Percentiles rank a stretch among this genome's conserved stretches.
These are phyloP conservation scores for Canis aureus DNA, from an alignment of 2,113 vertebrate species.

Conservation along the genomic window DNA sequence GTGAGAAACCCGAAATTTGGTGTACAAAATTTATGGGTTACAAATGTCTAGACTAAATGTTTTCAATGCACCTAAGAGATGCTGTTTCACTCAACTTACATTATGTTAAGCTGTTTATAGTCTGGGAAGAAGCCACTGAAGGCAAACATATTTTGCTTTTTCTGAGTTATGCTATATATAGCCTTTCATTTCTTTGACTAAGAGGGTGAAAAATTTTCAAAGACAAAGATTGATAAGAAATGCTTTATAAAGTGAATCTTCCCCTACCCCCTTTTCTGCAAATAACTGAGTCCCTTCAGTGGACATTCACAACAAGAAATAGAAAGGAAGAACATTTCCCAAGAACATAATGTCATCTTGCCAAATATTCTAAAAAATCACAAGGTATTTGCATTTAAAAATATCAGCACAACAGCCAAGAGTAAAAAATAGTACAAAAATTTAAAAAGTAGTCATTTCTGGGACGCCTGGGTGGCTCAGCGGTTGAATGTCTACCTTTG, in stretches of 20 bases:
- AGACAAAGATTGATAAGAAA: conserved; percentile 29
- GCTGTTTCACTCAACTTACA: neutral
- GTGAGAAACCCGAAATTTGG: neutral
- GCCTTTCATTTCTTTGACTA: neutral
- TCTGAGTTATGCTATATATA: neutral
- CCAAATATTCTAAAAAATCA: conserved; percentile 15
- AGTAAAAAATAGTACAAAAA: neutral
- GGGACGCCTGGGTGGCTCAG: too few species aligned
- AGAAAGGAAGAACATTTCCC: neutral
- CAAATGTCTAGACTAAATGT: neutral
- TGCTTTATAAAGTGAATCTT: neutral
- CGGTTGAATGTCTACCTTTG: too few species aligned
- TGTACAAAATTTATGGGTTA: neutral
- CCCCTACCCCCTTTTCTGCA: neutral
- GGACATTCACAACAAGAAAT: neutral
- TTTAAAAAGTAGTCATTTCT: neutral
- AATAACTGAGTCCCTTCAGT: neutral
- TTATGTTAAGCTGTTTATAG: neutral
- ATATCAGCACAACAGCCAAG: neutral
- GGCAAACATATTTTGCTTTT: neutral
- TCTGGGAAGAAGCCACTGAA: neutral
- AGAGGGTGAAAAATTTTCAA: conserved; percentile 4
- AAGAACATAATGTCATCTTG: neutral
- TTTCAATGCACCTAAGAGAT: neutral
- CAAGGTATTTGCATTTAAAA: conserved; percentile 1